Percentiles rank a stretch among this genome's conserved stretches.
phyloP scores from a whole-genome alignment of 2,888 invertebrate species.

The Rhagium mordax region DNA sequence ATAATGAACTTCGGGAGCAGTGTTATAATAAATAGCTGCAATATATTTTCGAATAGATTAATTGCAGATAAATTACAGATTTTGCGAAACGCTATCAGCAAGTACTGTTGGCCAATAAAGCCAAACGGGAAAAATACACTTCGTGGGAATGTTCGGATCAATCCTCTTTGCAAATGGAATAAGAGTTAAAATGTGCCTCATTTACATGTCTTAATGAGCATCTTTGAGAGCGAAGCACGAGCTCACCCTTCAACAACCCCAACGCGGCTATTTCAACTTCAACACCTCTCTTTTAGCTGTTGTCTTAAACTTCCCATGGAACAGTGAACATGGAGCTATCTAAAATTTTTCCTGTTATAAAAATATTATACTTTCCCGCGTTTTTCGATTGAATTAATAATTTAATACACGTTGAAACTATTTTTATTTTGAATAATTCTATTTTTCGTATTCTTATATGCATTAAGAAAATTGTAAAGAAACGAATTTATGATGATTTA shows the following conservation, averaged over 20 bases:
- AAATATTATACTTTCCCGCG: neutral
- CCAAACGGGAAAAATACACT: slow-evolving; percentile 46
- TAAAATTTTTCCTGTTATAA: neutral
- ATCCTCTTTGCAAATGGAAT: slow-evolving; percentile 68
- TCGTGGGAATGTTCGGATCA: slow-evolving; percentile 56
- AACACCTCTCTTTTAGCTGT: slow-evolving; percentile 41
- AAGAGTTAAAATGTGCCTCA: slow-evolving; percentile 69
- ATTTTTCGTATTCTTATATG: too few relatives aligned
- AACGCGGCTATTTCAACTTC: slow-evolving; percentile 27
- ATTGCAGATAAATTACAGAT: slow-evolving; percentile 16
- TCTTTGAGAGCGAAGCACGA: slow-evolving; percentile 67
- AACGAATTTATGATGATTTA: too few relatives aligned
- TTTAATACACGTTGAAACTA: too few relatives aligned
- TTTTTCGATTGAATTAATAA: too few relatives aligned
- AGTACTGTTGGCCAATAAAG: slow-evolving; percentile 48
- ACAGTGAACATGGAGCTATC: slow-evolving; percentile 2
- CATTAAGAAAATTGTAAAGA: too few relatives aligned
- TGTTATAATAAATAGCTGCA: neutral
- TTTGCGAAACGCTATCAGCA: slow-evolving; percentile 18
- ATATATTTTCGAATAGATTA: slow-evolving; percentile 15
- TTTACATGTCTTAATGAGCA: slow-evolving; percentile 70
- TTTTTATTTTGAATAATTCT: too few relatives aligned
- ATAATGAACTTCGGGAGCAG: neutral
- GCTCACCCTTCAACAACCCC: slow-evolving; percentile 59
- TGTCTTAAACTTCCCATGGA: slow-evolving; percentile 9